phyloP scores from a whole-genome alignment of 30 jellyfish, hydroid and myxozoan species.

The Hydractinia echinata region DNA sequence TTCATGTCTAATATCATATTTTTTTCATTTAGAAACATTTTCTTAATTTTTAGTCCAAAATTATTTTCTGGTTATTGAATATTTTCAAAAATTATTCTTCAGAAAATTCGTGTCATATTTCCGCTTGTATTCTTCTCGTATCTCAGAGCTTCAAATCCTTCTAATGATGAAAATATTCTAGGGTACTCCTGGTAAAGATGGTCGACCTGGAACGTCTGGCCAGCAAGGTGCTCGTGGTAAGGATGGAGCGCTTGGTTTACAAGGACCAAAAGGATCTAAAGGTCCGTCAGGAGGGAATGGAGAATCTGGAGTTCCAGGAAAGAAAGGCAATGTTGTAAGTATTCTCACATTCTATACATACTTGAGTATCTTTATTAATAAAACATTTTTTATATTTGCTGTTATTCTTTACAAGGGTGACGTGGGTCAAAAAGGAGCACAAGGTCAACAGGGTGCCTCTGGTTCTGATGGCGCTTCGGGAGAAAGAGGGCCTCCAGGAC shows the following conservation, averaged over 20 bases:
- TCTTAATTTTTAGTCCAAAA: too few species aligned
- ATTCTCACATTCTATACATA: neutral
- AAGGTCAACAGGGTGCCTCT: constrained; percentile 56
- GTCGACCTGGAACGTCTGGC: constrained; percentile 45
- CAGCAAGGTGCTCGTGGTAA: constrained; percentile 30
- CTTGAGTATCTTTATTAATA: neutral
- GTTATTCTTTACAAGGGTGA: constrained; percentile 36
- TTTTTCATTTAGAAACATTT: too few species aligned
- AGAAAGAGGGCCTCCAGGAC: constrained; percentile 74
- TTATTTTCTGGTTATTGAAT: too few species aligned
- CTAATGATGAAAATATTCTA: neutral
- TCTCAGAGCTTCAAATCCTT: neutral
- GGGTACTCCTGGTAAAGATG: constrained; percentile 46
- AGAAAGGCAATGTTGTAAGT: constrained; percentile 13
- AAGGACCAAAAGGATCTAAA: constrained; percentile 42
- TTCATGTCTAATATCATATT: too few species aligned
- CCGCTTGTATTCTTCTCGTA: too few species aligned
- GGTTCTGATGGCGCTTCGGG: constrained; percentile 88
- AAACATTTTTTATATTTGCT: neutral
- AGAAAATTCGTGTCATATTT: too few species aligned
- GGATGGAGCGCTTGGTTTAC: constrained; percentile 24
- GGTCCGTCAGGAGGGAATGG: constrained; percentile 46
- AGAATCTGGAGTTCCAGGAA: constrained; percentile 32
- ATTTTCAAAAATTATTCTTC: too few species aligned
- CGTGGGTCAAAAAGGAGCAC: constrained; percentile 52